Base-by-base conservation (phyloP, 2,888 invertebrate species). In the Lasioglossum calceatum region DNA sequence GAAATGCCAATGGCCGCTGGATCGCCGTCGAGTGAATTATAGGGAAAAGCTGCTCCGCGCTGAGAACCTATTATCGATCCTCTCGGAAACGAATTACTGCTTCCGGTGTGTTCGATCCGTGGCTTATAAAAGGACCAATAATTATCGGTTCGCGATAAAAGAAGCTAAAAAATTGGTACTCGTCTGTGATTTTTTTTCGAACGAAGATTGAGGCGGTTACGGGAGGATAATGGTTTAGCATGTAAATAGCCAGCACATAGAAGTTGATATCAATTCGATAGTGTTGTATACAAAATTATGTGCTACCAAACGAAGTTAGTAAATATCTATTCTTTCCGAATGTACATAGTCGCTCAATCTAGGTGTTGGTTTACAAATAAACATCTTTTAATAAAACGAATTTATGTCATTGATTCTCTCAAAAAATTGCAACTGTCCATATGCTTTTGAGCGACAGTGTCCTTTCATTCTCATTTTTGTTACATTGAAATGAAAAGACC, bases 51-150 rank as follows among this genome's bases (percentile, higher is more conserved):
- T 76, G 64, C n/a, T 14, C 23, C 58, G 14, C 44, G 79, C 58
- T 47, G 72, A 70, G 75, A 77, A 83, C 50, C 58, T 73, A 82
- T 70, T 79, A 85, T 80, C 83, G 85, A 83, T 83, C 50, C 84
- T 32, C 79, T 74, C 73, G 44, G 67, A 77, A 83, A 50, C 77
- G 70, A 77, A 74, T 85, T 80, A 79, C 72, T 72, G 50, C 36
- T 78, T 85, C 77, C 84, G 79, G 72, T 77, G 70, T 58, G 71
- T 54, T 79, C 73, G 73, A 74, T 80, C 77, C 50, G 73, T 19
- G n/a, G 58, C 84, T 50, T 74, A 75, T 81, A 81, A 70, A 23
- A 32, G 47, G 71, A 58, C 47, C 73, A 73, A 77, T 83, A 72
- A 86, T 77, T 81, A 81, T 84, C 80, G 39, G 39, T 42, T 16